Evolutionary conservation across 1,140 invertebrate species (phyloP), one percentile per base, ranked within the genome.

Genomic region (Tyrophagus putrescentiae): DNA sequence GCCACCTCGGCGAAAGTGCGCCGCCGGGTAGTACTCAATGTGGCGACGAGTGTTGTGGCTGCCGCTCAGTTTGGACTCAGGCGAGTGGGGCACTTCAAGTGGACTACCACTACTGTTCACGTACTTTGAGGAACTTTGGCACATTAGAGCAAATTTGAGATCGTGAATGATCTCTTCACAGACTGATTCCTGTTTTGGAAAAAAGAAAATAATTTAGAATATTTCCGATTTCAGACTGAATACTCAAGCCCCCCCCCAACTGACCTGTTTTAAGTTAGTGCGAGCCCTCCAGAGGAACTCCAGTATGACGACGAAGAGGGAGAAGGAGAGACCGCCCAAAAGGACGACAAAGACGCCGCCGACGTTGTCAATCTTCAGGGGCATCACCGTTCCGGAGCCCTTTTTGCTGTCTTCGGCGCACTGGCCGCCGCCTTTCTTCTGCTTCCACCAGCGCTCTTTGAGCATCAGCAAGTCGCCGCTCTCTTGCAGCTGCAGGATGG

Each of bases 271-370:
- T 25, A 18, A 39, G 21, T 41, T 21, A 63, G 33, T 59, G n/a
- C 61, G 16, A 16, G 65, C 58, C 48, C 57, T 61, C 65, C 65
- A 66, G 42, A 66, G 45, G 41, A 66, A 66, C 48, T 66, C 65
- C n/a, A 54, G 31, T 28, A 66, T 58, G 13, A 60, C 64, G 25
- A 66, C 65, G 31, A 62, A 54, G n/a, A 64, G 64, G 1, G 72
- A 70, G 13, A 70, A 64, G 1, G 64, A 64, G 16, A 75, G 67
- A 18, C 75, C 75, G 21, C 70, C 69, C n/a, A 76, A 65, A 4
- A 77, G 68, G 21, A 77, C 71, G 16, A 77, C 72, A 64, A 77
- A 77, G 6, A 77, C 73, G 27, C 76, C 76, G n/a, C 74, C 76
- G 28, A 77, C 73, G 60, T 69, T 69, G 39, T 53, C 68, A 33